Evolutionary conservation across 1,140 invertebrate genomes (phyloP).

Genomic region (Palaemon carinicauda): DNA sequence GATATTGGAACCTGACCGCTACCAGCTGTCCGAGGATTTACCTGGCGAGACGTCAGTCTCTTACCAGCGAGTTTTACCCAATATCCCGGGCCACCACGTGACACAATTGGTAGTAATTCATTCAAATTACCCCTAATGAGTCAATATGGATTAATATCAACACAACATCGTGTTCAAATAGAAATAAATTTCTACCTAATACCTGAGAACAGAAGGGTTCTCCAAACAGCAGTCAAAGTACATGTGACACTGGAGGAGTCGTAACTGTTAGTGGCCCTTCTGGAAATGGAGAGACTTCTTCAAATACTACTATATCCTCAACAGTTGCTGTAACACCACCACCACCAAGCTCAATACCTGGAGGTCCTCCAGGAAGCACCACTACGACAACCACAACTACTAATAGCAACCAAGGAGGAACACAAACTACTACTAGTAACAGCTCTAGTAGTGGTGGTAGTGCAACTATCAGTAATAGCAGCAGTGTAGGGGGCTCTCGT

Average conservation of each 20-base stretch:
- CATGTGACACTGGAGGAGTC: not conserved
- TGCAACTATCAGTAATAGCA: slow-evolving; percentile 3
- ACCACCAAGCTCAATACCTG: slow-evolving; percentile 3
- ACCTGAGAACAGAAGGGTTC: slow-evolving; percentile 36
- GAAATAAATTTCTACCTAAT: too few species aligned
- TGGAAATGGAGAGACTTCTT: too few species aligned
- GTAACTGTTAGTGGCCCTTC: too few species aligned
- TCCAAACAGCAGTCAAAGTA: slow-evolving; percentile 14
- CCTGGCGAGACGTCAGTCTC: too few species aligned
- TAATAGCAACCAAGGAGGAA: slow-evolving; percentile 1
- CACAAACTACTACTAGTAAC: not conserved
- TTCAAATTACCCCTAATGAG: too few species aligned
- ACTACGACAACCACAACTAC: not conserved
- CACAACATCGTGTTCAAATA: too few species aligned
- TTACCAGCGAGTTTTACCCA: too few species aligned
- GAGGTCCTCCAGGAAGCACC: not conserved
- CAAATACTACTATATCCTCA: not conserved
- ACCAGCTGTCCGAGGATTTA: too few species aligned
- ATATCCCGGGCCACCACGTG: too few species aligned
- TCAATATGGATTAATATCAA: too few species aligned
- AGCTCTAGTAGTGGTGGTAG: not conserved
- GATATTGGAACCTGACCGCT: too few species aligned
- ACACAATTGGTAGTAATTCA: too few species aligned
- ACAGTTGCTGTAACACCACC: not conserved
- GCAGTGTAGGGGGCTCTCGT: slow-evolving; percentile 1